These are phyloP conservation scores for Gadus macrocephalus DNA, from an alignment of 2,113 vertebrate species.

Conservation along the genomic window DNA sequence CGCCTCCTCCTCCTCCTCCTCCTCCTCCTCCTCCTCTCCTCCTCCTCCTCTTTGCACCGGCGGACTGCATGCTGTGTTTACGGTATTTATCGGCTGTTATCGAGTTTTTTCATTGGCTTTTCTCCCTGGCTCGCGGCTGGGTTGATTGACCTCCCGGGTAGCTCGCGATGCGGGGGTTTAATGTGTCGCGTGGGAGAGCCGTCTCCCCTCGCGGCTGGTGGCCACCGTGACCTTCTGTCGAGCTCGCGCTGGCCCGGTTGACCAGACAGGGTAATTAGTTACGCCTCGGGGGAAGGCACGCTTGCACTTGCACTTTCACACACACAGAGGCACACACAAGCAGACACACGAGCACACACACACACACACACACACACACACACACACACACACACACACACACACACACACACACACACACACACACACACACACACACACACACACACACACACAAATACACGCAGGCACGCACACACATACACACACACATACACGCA, in stretches of 20 bases:
- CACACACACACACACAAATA: not conserved
- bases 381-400: conserved; percentile 2
- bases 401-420: not conserved
- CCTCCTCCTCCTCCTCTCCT: conserved; percentile 25
- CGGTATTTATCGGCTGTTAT: conserved; percentile 62
- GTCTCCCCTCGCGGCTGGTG: conserved; percentile 53
- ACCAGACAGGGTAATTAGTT: conserved; percentile 71
- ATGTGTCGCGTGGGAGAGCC: conserved; percentile 59
- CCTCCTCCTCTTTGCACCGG: conserved; percentile 24
- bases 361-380: not conserved
- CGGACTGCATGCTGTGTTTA: conserved; percentile 57
- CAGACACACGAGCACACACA: conserved; percentile 2
- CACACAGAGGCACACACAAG: conserved; percentile 12
- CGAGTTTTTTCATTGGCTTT: conserved; percentile 46
- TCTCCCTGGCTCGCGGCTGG: conserved; percentile 17
- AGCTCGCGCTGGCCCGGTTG: conserved; percentile 56
- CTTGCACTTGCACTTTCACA: not conserved
- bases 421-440: conserved; percentile 3
- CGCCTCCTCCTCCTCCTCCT: conserved; percentile 48
- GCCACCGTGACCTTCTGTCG: conserved; percentile 66
- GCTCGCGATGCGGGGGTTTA: conserved; percentile 32
- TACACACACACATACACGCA: not conserved
- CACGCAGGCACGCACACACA: not conserved
- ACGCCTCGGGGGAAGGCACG: conserved; percentile 48
- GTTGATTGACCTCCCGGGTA: conserved; percentile 3